Percentiles rank a stretch among this genome's conserved stretches.
phyloP scores from a whole-genome alignment of 92 coral and sea anemone species.

The Palythoa grandiflora region DNA sequence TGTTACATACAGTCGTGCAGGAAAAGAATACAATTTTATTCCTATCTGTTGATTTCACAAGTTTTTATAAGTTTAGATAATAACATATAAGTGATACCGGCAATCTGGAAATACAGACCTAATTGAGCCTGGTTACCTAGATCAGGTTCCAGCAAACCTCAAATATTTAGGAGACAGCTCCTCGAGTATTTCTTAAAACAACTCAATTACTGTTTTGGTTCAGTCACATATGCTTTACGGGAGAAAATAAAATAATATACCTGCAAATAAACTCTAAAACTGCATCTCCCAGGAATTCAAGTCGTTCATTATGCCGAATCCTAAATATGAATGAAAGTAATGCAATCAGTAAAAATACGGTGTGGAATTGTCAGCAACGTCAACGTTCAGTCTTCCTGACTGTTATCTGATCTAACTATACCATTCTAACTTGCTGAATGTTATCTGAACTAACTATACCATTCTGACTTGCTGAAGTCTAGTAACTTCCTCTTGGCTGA shows the following conservation, averaged over 20 bases:
- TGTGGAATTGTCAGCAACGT: not conserved
- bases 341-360: not conserved
- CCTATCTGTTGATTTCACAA: too few relatives aligned
- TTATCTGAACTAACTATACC: conserved; percentile 1
- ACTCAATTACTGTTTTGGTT: too few relatives aligned
- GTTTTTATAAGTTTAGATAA: too few relatives aligned
- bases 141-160: too few relatives aligned
- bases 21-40: too few relatives aligned
- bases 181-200: too few relatives aligned
- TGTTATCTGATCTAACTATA: not conserved
- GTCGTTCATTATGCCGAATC: conserved; percentile 98
- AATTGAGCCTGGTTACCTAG: too few relatives aligned
- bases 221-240: too few relatives aligned
- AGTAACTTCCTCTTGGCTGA: conserved; percentile 35
- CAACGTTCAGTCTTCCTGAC: not conserved
- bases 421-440: not conserved
- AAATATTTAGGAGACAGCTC: too few relatives aligned
- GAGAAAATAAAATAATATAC: conserved; percentile 31
- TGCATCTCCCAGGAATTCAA: conserved; percentile 98
- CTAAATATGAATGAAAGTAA: conserved; percentile 38
- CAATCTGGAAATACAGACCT: too few relatives aligned
- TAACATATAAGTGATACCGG: too few relatives aligned
- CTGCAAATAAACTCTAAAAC: conserved; percentile 92
- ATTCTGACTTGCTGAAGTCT: conserved; percentile 14
- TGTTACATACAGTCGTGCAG: too few relatives aligned